These are phyloP conservation scores for Ophion ellenae DNA, from an alignment of 2,888 invertebrate genomes.

Conservation along the genomic window DNA sequence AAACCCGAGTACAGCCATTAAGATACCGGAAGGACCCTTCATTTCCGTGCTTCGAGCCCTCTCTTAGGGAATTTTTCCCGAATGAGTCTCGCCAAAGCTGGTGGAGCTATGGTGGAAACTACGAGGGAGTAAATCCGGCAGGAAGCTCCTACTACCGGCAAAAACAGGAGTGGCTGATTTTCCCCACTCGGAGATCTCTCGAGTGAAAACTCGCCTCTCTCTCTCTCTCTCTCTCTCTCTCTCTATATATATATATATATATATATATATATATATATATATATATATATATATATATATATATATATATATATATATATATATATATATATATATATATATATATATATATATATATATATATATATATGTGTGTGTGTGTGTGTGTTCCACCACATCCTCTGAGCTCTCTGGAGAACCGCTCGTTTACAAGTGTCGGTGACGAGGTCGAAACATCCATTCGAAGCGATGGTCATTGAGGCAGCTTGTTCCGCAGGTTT, in stretches of 20 bases:
- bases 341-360: too few species aligned
- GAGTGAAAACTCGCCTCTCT: slow-evolving; percentile 12
- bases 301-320: too few species aligned
- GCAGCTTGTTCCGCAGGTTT: slow-evolving; percentile 23
- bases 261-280: too few species aligned
- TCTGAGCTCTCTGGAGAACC: slow-evolving; percentile 14
- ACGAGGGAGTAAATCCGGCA: slow-evolving; percentile 41
- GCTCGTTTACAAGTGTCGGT: slow-evolving; percentile 31
- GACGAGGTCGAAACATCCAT: slow-evolving; percentile 24
- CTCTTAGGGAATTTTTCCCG: slow-evolving; percentile 11
- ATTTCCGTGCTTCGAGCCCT: slow-evolving; percentile 70
- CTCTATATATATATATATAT: too few species aligned
- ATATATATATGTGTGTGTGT: too few species aligned
- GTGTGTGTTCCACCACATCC: slow-evolving; percentile 22
- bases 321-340: too few species aligned
- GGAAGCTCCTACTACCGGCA: slow-evolving; percentile 12
- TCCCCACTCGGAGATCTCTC: slow-evolving; percentile 10
- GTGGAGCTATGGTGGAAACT: slow-evolving; percentile 25
- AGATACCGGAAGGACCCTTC: slow-evolving; percentile 71
- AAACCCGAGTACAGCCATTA: slow-evolving; percentile 71
- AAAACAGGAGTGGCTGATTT: slow-evolving; percentile 43
- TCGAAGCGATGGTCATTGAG: not conserved
- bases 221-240: not conserved
- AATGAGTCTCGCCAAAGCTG: not conserved
- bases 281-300: too few species aligned